These are phyloP conservation scores for Illadopsis cleaveri DNA, from an alignment of 2,113 vertebrate species.

Conservation along the genomic window DNA sequence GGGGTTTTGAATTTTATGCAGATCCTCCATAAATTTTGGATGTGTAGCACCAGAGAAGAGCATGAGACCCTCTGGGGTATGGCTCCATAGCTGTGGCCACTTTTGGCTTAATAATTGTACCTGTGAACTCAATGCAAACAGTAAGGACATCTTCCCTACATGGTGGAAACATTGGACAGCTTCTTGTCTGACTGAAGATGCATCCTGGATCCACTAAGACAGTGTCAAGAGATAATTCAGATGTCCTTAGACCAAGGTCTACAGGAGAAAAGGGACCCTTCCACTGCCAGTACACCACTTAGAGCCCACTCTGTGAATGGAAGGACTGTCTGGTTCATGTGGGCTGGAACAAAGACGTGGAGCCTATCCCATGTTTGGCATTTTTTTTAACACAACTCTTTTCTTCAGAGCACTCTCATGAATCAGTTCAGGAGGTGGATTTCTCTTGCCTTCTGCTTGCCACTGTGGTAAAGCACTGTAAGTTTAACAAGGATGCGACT, in stretches of 20 bases:
- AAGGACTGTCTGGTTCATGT: neutral
- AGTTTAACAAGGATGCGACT: neutral
- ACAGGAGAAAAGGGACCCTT: neutral
- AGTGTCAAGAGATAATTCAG: neutral
- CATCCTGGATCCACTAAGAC: neutral
- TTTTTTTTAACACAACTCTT: neutral
- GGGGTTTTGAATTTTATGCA: neutral
- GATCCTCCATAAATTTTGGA: neutral
- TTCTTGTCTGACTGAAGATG: neutral
- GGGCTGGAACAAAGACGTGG: neutral
- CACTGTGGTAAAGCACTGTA: neutral
- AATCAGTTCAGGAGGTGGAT: neutral
- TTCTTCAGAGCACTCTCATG: neutral
- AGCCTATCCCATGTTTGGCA: neutral
- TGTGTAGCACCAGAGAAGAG: neutral
- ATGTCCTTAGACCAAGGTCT: neutral
- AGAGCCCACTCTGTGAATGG: neutral
- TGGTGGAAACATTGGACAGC: neutral
- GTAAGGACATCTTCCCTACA: neutral
- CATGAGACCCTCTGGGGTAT: neutral
- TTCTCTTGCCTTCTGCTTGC: neutral
- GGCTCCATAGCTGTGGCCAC: neutral
- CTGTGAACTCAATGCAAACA: neutral
- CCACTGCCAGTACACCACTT: neutral
- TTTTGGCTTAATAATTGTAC: neutral